These are phyloP conservation scores for Arctopsyche grandis DNA, from an alignment of 1,140 invertebrate species.

Conservation along the genomic window DNA sequence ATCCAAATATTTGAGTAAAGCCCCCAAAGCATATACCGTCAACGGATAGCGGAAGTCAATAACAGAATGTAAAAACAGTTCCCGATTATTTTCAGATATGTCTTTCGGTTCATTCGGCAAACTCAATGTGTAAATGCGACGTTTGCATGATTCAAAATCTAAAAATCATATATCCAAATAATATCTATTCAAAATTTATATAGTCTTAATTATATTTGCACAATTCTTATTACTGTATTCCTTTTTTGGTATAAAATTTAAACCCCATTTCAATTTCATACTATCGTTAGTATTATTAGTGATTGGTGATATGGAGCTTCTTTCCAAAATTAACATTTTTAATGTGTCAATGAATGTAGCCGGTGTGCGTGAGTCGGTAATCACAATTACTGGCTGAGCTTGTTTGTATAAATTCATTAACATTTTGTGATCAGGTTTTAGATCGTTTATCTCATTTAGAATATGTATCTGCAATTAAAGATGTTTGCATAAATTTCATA, in stretches of 20 bases:
- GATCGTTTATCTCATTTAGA: constrained; percentile 72
- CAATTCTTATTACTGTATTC: constrained; percentile 64
- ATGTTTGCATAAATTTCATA: constrained; percentile 29
- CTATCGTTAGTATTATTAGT: constrained; percentile 47
- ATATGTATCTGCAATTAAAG: constrained; percentile 64
- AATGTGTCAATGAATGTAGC: constrained; percentile 60
- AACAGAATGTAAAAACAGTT: constrained; percentile 73
- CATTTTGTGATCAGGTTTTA: constrained; percentile 68
- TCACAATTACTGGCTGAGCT: constrained; percentile 70
- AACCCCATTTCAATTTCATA: constrained; percentile 56
- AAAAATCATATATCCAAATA: constrained; percentile 43
- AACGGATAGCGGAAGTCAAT: constrained; percentile 74
- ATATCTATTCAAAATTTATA: no score
- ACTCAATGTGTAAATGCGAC: constrained; percentile 70
- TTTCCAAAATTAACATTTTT: constrained; percentile 61
- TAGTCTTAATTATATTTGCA: constrained; percentile 1
- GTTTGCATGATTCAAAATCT: constrained; percentile 73
- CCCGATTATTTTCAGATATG: constrained; percentile 69
- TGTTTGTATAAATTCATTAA: constrained; percentile 71
- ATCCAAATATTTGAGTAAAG: constrained; percentile 78
- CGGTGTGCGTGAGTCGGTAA: constrained; percentile 66
- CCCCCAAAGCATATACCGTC: constrained; percentile 79
- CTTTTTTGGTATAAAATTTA: constrained; percentile 66
- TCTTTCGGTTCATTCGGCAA: constrained; percentile 70
- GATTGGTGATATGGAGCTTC: constrained; percentile 47